Base-by-base conservation (phyloP, 2,888 invertebrate genomes). In the Entomobrya multifasciata region DNA sequence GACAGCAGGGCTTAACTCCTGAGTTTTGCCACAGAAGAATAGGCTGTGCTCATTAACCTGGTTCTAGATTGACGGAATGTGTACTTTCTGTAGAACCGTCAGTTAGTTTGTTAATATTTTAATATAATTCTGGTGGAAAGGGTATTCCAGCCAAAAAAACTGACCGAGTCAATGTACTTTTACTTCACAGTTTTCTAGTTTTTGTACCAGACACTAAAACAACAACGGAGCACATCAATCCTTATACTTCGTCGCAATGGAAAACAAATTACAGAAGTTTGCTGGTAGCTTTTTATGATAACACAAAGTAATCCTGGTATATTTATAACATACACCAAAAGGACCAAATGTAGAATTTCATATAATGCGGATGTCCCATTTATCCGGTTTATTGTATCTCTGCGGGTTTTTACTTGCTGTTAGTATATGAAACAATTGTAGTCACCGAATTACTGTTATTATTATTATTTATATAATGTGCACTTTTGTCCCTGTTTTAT, bases 121-220 rank as follows among this genome's bases (percentile, higher is more conserved):
- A n/a, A n/a, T n/a, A n/a, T n/a, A n/a, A n/a, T n/a, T n/a, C n/a
- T n/a, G n/a, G n/a, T n/a, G n/a, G n/a, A n/a, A n/a, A n/a, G n/a
- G n/a, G n/a, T n/a, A n/a, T n/a, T n/a, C n/a, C n/a, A n/a, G n/a
- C 22, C 52, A 17, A 25, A 60, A 22, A 57, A 57, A 57, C 25
- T 60, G 60, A 65, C 65, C 41, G 17, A 65, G 65, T 65, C 65
- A 65, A 65, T 36, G 65, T 65, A 15, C 65, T 65, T 65, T 44
- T 44, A 36, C 41, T 30, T 65, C 65, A 65, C 36, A 36, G 36
- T 17, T 47, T 47, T n/a, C 10, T n/a, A 15, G 2, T 47, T 60
- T 27, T 60, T 1, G 13, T 20, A 15, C 15, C 36, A 36, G 65
- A 36, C 65, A 10, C 41, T 65, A 17, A 65, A 62, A 25, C 25